phyloP scores from a whole-genome alignment of 2,113 vertebrate genomes.

The Serinus canaria region DNA sequence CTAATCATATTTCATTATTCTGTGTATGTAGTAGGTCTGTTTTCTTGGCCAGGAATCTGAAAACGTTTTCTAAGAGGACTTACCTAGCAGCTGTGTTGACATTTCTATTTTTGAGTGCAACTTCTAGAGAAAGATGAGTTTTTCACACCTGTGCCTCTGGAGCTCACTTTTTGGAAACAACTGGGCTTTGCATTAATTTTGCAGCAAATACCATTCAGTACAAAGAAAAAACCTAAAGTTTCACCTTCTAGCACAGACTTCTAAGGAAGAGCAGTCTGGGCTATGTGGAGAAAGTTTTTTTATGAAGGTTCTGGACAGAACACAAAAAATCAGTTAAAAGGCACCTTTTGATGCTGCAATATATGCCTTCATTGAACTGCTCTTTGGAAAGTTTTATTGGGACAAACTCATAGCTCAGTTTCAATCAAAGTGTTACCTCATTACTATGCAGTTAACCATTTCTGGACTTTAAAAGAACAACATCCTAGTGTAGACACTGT shows the following conservation, averaged over 20 bases:
- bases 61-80: constrained; percentile 42
- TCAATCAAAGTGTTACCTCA: neutral
- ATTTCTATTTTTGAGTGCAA: constrained; percentile 40
- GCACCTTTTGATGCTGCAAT: neutral
- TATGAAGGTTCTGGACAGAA: neutral
- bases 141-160: constrained; percentile 55
- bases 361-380: neutral
- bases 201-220: neutral
- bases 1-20: constrained; percentile 41
- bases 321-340: neutral
- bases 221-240: neutral
- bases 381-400: neutral
- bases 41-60: constrained; percentile 27
- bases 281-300: neutral
- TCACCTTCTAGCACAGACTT: neutral
- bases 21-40: constrained; percentile 29
- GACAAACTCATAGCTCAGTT: neutral
- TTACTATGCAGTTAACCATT: neutral
- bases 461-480: neutral
- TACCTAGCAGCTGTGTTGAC: constrained; percentile 56
- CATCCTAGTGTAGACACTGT: neutral
- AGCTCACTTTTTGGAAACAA: constrained; percentile 23
- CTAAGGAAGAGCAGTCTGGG: neutral
- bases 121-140: constrained; percentile 38
- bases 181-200: constrained; percentile 36